These are phyloP conservation scores for Tyrophagus putrescentiae DNA, from an alignment of 1,140 invertebrate species.

Conservation along the genomic window DNA sequence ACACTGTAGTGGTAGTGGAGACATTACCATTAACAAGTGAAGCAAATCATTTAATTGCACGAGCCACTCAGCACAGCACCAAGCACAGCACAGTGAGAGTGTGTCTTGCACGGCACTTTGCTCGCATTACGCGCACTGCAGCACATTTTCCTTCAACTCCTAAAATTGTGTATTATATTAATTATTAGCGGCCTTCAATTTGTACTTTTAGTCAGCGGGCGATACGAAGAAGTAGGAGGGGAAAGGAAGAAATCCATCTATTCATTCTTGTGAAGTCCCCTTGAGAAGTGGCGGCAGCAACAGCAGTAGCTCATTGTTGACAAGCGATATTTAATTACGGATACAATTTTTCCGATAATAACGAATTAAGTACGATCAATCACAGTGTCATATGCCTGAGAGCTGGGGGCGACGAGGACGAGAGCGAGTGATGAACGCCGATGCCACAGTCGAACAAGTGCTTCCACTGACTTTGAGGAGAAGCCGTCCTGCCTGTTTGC, in stretches of 20 bases:
- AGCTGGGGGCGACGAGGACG: neutral
- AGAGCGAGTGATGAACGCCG: too few species aligned
- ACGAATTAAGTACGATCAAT: slow-evolving; percentile 13
- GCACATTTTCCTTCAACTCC: neutral
- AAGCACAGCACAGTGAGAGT: too few species aligned
- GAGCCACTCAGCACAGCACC: too few species aligned
- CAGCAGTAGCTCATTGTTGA: neutral
- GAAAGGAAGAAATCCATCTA: neutral
- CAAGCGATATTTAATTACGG: slow-evolving; percentile 12
- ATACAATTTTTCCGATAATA: neutral
- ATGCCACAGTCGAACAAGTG: too few species aligned
- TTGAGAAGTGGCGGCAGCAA: neutral
- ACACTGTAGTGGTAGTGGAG: too few species aligned
- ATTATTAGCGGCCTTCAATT: slow-evolving; percentile 11
- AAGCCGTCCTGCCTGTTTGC: too few species aligned
- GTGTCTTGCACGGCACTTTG: too few species aligned
- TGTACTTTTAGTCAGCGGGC: neutral
- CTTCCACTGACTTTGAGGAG: too few species aligned
- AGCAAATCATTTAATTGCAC: too few species aligned
- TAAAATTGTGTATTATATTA: neutral
- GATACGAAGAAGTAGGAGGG: neutral
- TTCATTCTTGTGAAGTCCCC: neutral
- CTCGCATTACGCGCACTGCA: too few species aligned
- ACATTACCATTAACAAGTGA: too few species aligned
- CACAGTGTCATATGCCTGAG: slow-evolving; percentile 1